phyloP scores from a whole-genome alignment of 37 sponge, comb jelly and placozoan genomes.

The Beroe forskalii region DNA sequence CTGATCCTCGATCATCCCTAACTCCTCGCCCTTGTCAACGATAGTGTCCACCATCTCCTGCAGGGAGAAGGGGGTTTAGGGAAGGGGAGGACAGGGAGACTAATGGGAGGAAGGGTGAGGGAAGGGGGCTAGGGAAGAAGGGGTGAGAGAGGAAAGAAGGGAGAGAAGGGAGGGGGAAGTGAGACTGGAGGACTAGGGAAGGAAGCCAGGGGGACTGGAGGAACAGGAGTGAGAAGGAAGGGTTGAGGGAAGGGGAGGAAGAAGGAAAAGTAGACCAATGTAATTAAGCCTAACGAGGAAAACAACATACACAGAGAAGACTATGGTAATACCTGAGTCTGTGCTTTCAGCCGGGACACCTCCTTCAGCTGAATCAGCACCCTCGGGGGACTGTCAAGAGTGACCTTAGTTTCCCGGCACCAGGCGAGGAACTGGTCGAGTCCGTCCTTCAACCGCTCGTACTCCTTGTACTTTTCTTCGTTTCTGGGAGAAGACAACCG shows the following conservation, averaged over 20 bases:
- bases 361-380: conserved; percentile 47
- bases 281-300: too few relatives aligned
- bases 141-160: too few relatives aligned
- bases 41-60: conserved; percentile 58
- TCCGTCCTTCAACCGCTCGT: conserved; percentile 17
- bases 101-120: too few relatives aligned
- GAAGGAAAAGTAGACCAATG: too few relatives aligned
- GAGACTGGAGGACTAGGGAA: too few relatives aligned
- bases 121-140: too few relatives aligned
- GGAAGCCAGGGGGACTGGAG: too few relatives aligned
- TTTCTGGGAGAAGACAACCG: neutral
- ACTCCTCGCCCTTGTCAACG: neutral
- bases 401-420: conserved; percentile 12
- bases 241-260: too few relatives aligned
- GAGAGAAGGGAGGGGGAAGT: too few relatives aligned
- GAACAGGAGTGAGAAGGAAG: too few relatives aligned
- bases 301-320: too few relatives aligned
- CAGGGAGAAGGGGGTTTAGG: neutral
- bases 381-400: conserved; percentile 14
- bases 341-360: conserved; percentile 43
- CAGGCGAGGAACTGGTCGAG: conserved; percentile 40
- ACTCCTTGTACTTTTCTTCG: conserved; percentile 56
- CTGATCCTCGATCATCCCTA: neutral
- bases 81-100: too few relatives aligned
- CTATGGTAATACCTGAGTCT: conserved; percentile 31